phyloP scores from a whole-genome alignment of 2,888 invertebrate genomes.

The Rhyacophila evoluta region DNA sequence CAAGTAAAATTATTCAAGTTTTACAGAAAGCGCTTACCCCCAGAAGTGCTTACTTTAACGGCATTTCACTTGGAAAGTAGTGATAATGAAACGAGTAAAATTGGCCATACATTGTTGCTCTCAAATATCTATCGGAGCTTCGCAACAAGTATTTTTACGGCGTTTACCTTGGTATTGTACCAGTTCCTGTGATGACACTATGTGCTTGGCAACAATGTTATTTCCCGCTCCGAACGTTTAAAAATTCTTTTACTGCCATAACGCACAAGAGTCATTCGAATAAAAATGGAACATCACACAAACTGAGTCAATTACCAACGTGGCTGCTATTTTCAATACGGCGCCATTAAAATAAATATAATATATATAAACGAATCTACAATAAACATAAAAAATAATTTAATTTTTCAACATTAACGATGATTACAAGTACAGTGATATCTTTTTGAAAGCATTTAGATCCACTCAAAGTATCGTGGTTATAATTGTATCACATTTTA shows the following conservation, averaged over 20 bases:
- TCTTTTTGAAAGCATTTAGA: too few relatives aligned
- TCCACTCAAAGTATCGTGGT: too few relatives aligned
- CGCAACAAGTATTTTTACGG: constrained; percentile 36
- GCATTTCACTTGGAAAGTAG: constrained; percentile 23
- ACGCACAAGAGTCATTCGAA: not conserved
- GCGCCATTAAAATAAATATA: too few relatives aligned
- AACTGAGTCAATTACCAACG: not conserved
- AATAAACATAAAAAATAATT: too few relatives aligned
- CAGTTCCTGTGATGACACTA: not conserved
- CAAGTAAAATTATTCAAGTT: constrained; percentile 20
- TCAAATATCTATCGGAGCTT: constrained; percentile 16
- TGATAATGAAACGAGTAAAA: constrained; percentile 45
- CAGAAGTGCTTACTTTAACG: constrained; percentile 26
- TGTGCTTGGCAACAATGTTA: not conserved
- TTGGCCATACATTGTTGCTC: constrained; percentile 38
- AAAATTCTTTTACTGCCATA: not conserved
- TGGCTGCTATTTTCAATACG: too few relatives aligned
- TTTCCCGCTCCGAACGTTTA: not conserved
- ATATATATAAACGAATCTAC: too few relatives aligned
- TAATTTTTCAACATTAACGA: too few relatives aligned
- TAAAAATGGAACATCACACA: not conserved
- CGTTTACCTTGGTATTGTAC: constrained; percentile 23
- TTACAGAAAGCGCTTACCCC: constrained; percentile 3
- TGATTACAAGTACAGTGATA: too few relatives aligned
- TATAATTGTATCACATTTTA: too few relatives aligned